Evolutionary conservation across 2,888 invertebrate genomes (phyloP), one percentile per base, ranked within the genome.

Genomic region (Smittia aterrima): DNA sequence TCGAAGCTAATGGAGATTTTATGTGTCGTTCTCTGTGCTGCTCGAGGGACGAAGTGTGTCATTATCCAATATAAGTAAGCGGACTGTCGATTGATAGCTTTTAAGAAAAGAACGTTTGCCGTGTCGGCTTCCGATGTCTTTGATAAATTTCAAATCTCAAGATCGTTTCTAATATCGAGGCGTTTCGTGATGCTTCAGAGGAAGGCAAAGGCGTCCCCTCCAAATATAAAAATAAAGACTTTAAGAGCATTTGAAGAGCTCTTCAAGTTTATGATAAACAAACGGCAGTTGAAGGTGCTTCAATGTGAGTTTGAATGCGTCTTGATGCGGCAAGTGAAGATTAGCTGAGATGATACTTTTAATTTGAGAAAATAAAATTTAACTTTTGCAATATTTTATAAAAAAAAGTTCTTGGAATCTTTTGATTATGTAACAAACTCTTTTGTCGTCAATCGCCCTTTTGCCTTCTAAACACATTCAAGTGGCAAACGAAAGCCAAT

Each of bases 401-500:
- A n/a, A n/a, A n/a, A n/a, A n/a, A n/a, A n/a, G n/a, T n/a, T n/a
- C n/a, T n/a, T n/a, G n/a, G n/a, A n/a, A n/a, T n/a, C n/a, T n/a
- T n/a, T n/a, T n/a, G n/a, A 32, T 6, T 32, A 32, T 32, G 32
- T 6, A 32, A 32, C 32, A 32, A 32, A 32, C 32, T 32, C n/a
- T n/a, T n/a, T n/a, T n/a, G n/a, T n/a, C n/a, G n/a, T 32, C 32
- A 32, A 32, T 32, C 32, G 32, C 32, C 32, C 32, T 32, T n/a
- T 32, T 9, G 32, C 9, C 9, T 32, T 32, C 9, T 32, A 32
- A 6, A 41, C 22, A 68, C 24, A 22, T 68, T 68, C 53, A 68
- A 68, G 41, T 47, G 68, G 68, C 68, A 32, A 24, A 16, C 47
- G 9, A 25, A 62, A 66, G 66, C 66, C 22, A 66, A 66, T 38